Evolutionary conservation across 1,140 invertebrate species (phyloP).

Genomic region (Meloidogyne hapla): DNA sequence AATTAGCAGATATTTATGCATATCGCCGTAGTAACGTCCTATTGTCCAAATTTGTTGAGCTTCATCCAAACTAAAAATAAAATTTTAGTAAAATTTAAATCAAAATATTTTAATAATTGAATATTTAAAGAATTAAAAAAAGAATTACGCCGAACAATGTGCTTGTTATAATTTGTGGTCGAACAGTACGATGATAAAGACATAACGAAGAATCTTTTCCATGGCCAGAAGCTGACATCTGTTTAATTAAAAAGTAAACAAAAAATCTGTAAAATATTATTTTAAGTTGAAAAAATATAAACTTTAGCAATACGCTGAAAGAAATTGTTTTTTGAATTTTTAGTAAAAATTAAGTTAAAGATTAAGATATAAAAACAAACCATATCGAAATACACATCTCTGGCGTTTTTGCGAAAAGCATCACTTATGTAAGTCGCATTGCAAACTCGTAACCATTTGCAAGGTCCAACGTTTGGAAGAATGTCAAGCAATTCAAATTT

Average conservation of each 20-base stretch:
- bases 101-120: too few relatives aligned
- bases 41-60: constrained; percentile 57
- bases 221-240: constrained; percentile 86
- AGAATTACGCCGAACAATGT: constrained; percentile 73
- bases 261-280: too few relatives aligned
- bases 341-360: too few relatives aligned
- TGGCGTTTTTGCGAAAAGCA: constrained; percentile 27
- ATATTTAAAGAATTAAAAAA: constrained; percentile 80
- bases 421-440: constrained; percentile 34
- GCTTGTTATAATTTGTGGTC: constrained; percentile 33
- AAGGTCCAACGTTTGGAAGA: constrained; percentile 92
- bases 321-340: too few relatives aligned
- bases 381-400: constrained; percentile 78
- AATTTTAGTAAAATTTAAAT: constrained; percentile 9
- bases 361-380: constrained; percentile 70
- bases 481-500: constrained; percentile 25
- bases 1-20: constrained; percentile 54
- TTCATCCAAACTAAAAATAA: constrained; percentile 47
- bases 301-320: too few relatives aligned
- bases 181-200: constrained; percentile 23
- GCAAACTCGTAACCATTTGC: constrained; percentile 69
- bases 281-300: too few relatives aligned
- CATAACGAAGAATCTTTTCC: constrained; percentile 80
- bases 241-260: too few relatives aligned
- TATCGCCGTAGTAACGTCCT: constrained; percentile 39